Evolutionary conservation across 2,797 vertebrate genomes (phyloP).

Genomic region (Gadopsis bispinosus): DNA sequence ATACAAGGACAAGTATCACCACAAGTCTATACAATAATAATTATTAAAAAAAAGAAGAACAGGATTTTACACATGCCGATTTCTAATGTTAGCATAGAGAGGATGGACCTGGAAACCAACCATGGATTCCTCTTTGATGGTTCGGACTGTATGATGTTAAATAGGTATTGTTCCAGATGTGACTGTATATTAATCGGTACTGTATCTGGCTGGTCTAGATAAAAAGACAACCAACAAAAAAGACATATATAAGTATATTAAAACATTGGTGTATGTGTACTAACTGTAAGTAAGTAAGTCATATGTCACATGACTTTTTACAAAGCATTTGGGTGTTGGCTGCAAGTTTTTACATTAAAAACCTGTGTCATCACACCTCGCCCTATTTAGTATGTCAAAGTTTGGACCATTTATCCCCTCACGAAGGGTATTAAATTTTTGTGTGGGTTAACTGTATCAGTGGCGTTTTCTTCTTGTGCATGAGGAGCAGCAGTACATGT

Average conservation of each 20-base stretch:
- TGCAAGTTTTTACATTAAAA: conserved; percentile 96
- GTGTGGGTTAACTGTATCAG: conserved; percentile 83
- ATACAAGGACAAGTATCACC: conserved; percentile 85
- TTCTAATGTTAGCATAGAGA: conserved; percentile 74
- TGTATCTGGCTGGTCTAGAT: conserved; percentile 99
- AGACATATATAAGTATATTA: conserved; percentile 89
- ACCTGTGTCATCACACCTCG: conserved; percentile 86
- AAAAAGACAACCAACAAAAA: conserved; percentile 84
- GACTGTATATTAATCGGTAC: conserved; percentile 89
- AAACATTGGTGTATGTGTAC: conserved; percentile 90
- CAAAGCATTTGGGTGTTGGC: conserved; percentile 87
- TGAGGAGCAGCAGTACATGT: conserved; percentile 39
- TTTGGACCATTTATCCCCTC: conserved; percentile 84
- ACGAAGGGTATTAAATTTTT: conserved; percentile 86
- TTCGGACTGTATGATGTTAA: conserved; percentile 83
- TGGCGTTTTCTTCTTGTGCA: conserved; percentile 66
- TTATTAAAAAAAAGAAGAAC: conserved; percentile 63
- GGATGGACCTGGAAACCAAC: conserved; percentile 64
- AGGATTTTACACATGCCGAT: conserved; percentile 79
- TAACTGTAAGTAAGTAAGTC: conserved; percentile 89
- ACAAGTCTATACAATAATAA: conserved; percentile 84
- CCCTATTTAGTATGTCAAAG: conserved; percentile 82
- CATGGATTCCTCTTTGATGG: conserved; percentile 71
- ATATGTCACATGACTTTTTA: conserved; percentile 89
- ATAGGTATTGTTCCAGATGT: conserved; percentile 91